Percentiles rank a stretch among this genome's conserved stretches.
Conservation (phyloP, 2,113 vertebrate species). For the Tangachromis dhanisi region DNA sequence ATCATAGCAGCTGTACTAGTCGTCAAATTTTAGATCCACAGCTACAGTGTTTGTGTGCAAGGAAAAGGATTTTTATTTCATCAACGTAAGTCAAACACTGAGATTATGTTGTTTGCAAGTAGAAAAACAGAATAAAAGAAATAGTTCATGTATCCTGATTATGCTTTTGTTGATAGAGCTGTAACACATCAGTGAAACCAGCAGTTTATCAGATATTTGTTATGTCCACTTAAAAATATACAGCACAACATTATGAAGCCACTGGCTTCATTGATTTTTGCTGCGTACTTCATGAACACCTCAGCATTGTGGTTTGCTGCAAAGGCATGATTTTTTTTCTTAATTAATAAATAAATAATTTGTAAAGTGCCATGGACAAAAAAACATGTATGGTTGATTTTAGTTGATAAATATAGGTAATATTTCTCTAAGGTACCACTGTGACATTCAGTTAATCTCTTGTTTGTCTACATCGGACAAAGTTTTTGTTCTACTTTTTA, state of each 20-base stretch:
- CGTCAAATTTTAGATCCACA: neutral
- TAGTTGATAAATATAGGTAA: neutral
- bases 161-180: neutral
- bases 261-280: neutral
- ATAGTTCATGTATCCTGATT: rapidly evolving
- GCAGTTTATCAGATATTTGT: neutral
- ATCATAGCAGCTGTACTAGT: neutral
- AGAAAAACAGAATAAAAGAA: neutral
- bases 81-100: neutral
- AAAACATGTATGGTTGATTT: neutral
- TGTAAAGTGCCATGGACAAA: neutral
- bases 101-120: neutral
- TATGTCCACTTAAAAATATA: neutral
- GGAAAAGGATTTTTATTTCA: neutral
- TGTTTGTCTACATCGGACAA: too few relatives aligned
- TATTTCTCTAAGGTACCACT: neutral
- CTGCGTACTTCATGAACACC: neutral
- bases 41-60: neutral
- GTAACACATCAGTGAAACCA: neutral
- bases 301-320: rapidly evolving
- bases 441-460: neutral
- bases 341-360: neutral
- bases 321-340: neutral
- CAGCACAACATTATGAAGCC: neutral
- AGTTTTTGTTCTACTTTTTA: too few relatives aligned